phyloP scores from a whole-genome alignment of 2,888 invertebrate genomes.

The Meganola albula region DNA sequence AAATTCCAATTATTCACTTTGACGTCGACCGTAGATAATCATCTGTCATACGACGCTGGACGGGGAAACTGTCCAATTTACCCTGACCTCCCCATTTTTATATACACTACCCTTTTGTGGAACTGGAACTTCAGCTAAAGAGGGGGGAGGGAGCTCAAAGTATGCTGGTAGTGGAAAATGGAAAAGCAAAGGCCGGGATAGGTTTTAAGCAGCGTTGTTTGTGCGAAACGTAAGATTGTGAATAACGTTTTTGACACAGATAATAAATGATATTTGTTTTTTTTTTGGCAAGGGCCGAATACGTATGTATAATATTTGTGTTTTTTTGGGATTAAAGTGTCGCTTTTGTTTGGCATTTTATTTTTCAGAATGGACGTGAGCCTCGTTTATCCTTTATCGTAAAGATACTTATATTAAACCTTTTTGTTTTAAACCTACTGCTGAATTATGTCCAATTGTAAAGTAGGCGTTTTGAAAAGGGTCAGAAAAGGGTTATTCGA shows the following conservation, averaged over 20 bases:
- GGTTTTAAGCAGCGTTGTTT: conserved; percentile 60
- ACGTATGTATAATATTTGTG: too few relatives aligned
- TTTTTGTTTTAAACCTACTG: not conserved
- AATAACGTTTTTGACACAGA: conserved; percentile 51
- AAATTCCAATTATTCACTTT: conserved; percentile 76
- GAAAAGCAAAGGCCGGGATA: conserved; percentile 52
- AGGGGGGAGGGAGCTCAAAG: conserved; percentile 27
- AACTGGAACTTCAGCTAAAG: conserved; percentile 12
- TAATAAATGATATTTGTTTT: conserved; percentile 35
- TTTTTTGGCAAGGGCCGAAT: too few relatives aligned
- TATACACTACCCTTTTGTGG: conserved; percentile 25
- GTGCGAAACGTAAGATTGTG: conserved; percentile 62
- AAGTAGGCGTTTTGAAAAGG: not conserved
- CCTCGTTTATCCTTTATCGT: not conserved
- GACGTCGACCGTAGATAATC: conserved; percentile 73
- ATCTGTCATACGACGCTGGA: conserved; percentile 69
- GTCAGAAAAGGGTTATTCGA: not conserved
- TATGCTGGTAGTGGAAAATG: conserved; percentile 40
- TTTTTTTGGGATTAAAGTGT: conserved; percentile 16
- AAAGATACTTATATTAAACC: not conserved
- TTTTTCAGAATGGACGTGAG: conserved; percentile 3
- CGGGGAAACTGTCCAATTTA: conserved; percentile 46
- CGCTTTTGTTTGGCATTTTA: conserved; percentile 14
- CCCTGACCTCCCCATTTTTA: conserved; percentile 39
- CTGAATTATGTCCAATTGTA: too few relatives aligned